Conservation (phyloP, 2,797 vertebrate genomes). For the Bothrops alternatus region DNA sequence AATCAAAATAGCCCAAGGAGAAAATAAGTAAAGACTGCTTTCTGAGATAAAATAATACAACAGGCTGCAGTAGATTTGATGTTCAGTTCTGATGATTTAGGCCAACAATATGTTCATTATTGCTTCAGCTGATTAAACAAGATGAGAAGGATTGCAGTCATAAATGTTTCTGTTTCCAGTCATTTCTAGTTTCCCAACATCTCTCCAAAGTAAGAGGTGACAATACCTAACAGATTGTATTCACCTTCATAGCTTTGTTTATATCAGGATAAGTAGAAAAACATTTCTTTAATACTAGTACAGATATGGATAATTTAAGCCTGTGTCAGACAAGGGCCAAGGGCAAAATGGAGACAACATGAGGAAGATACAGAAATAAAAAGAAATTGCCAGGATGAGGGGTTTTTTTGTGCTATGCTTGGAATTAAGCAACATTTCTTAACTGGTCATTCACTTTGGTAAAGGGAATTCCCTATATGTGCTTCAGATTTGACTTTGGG, state of each 20-base stretch:
- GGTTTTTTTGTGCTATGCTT: neutral
- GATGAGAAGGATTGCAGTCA: neutral
- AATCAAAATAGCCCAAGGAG: neutral
- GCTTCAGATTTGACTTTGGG: neutral
- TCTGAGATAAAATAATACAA: neutral
- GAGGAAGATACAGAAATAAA: neutral
- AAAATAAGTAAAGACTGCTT: neutral
- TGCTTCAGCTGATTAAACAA: neutral
- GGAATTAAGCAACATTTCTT: neutral
- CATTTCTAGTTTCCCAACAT: neutral
- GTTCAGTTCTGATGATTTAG: neutral
- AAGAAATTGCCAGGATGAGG: neutral
- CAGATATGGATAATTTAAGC: neutral
- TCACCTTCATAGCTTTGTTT: neutral
- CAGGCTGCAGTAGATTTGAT: neutral
- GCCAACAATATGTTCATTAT: neutral
- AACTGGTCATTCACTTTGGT: neutral
- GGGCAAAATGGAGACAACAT: neutral
- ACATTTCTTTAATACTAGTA: neutral
- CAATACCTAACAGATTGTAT: neutral
- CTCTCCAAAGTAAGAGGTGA: neutral
- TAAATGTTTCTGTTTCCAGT: neutral
- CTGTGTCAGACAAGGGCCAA: neutral
- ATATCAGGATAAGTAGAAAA: neutral
- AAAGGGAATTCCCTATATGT: neutral